Conservation (phyloP, 2,888 invertebrate genomes). For the Andricus quercusramuli region DNA sequence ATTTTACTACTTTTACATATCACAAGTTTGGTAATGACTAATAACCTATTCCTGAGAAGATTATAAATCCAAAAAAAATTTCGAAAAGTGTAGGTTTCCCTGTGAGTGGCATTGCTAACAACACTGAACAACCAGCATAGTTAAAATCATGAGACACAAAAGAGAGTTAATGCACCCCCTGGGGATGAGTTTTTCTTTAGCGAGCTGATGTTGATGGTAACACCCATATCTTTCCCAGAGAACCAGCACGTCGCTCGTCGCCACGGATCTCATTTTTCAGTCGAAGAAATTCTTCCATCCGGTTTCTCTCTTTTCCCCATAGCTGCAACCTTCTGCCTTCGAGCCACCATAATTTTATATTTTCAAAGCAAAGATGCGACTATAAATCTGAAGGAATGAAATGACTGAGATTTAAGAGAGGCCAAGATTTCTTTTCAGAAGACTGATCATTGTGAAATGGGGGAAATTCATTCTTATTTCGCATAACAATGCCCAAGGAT, state of each 20-base stretch:
- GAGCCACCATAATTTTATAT: constrained; percentile 32
- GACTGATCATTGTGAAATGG: constrained; percentile 11
- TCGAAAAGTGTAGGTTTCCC: no score
- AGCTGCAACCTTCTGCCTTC: constrained; percentile 13
- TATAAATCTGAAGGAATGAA: constrained; percentile 20
- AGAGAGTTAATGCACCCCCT: constrained; percentile 17
- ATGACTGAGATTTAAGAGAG: constrained; percentile 17
- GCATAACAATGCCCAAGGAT: background rate
- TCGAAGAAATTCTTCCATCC: constrained; percentile 25
- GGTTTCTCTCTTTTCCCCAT: constrained; percentile 7
- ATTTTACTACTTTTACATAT: no score
- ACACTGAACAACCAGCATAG: background rate
- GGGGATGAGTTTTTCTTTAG: background rate
- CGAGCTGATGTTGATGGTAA: background rate
- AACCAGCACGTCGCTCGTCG: constrained; percentile 33
- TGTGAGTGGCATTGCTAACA: background rate
- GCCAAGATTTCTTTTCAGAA: constrained; percentile 12
- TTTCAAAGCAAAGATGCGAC: constrained; percentile 34
- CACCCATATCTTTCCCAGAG: constrained; percentile 19
- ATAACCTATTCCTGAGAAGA: no score
- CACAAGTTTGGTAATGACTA: no score
- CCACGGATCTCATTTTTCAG: constrained; percentile 39
- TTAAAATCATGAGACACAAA: constrained; percentile 16
- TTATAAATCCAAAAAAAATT: no score
- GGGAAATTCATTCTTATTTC: background rate